Conservation (phyloP, 2,113 vertebrate species). For the Trichomycterus rosablanca region DNA sequence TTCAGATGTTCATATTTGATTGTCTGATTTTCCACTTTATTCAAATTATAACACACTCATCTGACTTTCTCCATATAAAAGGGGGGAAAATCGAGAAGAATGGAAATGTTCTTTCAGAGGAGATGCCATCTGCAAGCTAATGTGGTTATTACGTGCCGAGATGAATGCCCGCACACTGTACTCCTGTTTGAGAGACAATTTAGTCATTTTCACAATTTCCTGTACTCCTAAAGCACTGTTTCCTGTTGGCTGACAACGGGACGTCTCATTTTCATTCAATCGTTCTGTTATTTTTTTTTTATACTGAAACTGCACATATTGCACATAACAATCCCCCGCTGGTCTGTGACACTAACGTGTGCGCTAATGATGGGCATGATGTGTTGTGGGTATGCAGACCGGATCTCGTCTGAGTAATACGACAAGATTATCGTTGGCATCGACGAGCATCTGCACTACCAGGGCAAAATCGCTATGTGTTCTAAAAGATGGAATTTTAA, state of each 20-base stretch:
- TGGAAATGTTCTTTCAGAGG: slow-evolving; percentile 73
- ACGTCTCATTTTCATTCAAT: slow-evolving; percentile 49
- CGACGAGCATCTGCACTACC: slow-evolving; percentile 23
- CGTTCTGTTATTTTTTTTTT: too few species aligned
- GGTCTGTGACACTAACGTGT: too few species aligned
- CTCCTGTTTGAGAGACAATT: slow-evolving; percentile 59
- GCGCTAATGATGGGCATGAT: too few species aligned
- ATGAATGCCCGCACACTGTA: slow-evolving; percentile 65
- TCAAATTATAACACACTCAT: slow-evolving; percentile 77
- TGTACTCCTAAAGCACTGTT: slow-evolving; percentile 43
- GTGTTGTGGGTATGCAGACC: too few species aligned
- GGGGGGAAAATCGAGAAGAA: slow-evolving; percentile 68
- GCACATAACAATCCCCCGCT: too few species aligned
- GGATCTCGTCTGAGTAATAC: slow-evolving; percentile 41
- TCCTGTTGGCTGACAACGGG: slow-evolving; percentile 53
- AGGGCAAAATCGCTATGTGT: slow-evolving; percentile 13
- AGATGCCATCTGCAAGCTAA: slow-evolving; percentile 70
- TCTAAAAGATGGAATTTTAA: slow-evolving; percentile 28
- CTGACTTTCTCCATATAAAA: slow-evolving; percentile 73
- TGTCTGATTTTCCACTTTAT: slow-evolving; percentile 74
- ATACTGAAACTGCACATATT: background rate
- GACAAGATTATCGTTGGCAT: slow-evolving; percentile 38
- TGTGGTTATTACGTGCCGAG: slow-evolving; percentile 67
- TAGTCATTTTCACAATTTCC: slow-evolving; percentile 45
- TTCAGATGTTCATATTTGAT: slow-evolving; percentile 72